A percentile compares a stretch with the other conserved stretches of the same genome.
Conservation (phyloP, 2,797 vertebrate genomes). For the Avahi laniger region DNA sequence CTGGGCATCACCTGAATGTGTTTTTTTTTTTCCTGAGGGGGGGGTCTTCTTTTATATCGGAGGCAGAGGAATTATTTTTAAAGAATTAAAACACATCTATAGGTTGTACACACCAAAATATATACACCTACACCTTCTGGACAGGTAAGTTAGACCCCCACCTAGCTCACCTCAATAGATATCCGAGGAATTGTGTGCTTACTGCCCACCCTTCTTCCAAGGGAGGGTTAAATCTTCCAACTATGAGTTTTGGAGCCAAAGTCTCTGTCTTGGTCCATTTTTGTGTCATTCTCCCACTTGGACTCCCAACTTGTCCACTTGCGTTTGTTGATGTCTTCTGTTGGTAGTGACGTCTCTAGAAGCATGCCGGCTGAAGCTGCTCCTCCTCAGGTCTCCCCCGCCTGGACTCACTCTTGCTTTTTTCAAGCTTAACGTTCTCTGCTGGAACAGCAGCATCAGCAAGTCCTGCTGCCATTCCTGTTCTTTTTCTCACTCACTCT, state of each 20-base stretch:
- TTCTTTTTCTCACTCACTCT: not conserved
- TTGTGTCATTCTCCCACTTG: not conserved
- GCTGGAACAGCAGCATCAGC: fast-evolving
- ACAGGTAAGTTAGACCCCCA: not conserved
- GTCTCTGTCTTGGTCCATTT: not conserved
- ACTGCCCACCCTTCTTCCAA: not conserved
- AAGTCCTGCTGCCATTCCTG: not conserved
- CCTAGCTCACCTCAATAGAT: fast-evolving
- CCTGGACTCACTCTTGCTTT: not conserved
- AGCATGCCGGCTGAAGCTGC: not conserved
- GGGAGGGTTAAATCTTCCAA: not conserved
- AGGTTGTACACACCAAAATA: not conserved
- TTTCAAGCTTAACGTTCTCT: not conserved
- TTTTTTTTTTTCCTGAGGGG: too few relatives aligned
- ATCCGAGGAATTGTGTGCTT: fast-evolving
- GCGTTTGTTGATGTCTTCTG: not conserved
- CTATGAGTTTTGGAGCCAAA: not conserved
- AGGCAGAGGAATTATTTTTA: not conserved
- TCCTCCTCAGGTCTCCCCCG: not conserved
- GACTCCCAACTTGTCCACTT: not conserved
- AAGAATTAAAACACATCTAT: not conserved
- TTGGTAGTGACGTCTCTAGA: not conserved
- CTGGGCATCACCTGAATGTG: not conserved
- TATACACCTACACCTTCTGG: not conserved
- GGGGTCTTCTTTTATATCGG: not conserved